A percentile compares a stretch with the other conserved stretches of the same genome.
These are phyloP conservation scores for Cygnus buccinator DNA, from an alignment of 2,113 vertebrate species.

Conservation along the genomic window DNA sequence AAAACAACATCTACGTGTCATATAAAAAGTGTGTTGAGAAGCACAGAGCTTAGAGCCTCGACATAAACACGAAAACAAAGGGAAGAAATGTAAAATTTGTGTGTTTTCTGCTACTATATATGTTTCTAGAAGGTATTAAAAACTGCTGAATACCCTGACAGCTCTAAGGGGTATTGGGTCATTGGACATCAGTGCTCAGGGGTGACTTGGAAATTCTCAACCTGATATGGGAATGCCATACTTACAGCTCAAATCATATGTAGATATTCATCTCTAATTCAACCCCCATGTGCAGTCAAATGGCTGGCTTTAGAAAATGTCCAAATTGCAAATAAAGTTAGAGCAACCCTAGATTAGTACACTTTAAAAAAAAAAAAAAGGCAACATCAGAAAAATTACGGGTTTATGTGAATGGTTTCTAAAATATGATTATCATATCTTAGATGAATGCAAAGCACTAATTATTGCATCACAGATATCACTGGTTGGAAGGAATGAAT, in stretches of 20 bases:
- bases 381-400: not conserved
- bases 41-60: not conserved
- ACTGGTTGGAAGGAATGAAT: not conserved
- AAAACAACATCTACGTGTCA: not conserved
- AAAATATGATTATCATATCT: not conserved
- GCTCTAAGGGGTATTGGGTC: not conserved
- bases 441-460: not conserved
- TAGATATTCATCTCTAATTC: not conserved
- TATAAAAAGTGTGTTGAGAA: not conserved
- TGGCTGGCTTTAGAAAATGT: not conserved
- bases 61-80: not conserved
- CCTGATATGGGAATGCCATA: rapidly evolving
- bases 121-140: not conserved
- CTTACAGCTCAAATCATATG: not conserved
- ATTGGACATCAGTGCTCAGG: not conserved
- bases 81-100: not conserved
- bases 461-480: not conserved
- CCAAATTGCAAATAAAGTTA: not conserved
- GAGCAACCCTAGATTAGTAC: not conserved
- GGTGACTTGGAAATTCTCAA: not conserved
- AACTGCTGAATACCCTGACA: not conserved
- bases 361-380: not conserved
- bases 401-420: not conserved
- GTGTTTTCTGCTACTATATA: not conserved
- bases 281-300: not conserved